Base-by-base conservation (phyloP, 2,113 vertebrate genomes). In the Candoia aspera region DNA sequence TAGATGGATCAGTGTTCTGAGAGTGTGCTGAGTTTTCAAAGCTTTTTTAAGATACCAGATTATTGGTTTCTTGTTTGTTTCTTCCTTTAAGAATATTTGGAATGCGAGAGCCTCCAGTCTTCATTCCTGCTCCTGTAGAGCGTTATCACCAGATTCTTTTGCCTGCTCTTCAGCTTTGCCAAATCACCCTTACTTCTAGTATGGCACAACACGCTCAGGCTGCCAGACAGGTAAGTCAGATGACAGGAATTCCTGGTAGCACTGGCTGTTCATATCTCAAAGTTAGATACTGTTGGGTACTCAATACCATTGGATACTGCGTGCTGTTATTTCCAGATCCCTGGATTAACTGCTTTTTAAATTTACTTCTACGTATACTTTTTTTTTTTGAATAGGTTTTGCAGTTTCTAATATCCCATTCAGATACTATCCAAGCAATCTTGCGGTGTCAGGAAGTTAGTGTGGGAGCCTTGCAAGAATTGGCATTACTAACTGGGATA, bases 121-220 rank as follows among this genome's bases (percentile, higher is more conserved):
- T 99, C 96, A 98, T 99, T 96, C 99, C 99, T 0, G 97, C 98
- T 17, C 99, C 99, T 0, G 95, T 99, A 95, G 99, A 99, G 94
- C 98, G 99, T 49, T 99, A 99, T 95, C 98, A 97, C 46, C 99
- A 99, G 97, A 98, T 99, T 94, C 98, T 99, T 87, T 97, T 99
- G 57, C 99, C 99, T 0, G 98, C 99, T 1, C 97, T 99, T 89
- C 98, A 98, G 2, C 97, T 99, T 4, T 98, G 99, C 91, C 99
- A 99, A 59, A 98, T 99, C 83, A 99, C 99, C 94, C 98, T 99
- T 93, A 99, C 99, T 0, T 99, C 99, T 8, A 99, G 98, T 21
- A 98, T 98, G 92, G 98, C 98, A 62, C 98, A 99, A 37, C 98
- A 99, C 95, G 96, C 99, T 95, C 98, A 99, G 97, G 99, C 99